Conservation (phyloP, 2,888 invertebrate genomes). For the Rhopalosiphum nymphaeae region DNA sequence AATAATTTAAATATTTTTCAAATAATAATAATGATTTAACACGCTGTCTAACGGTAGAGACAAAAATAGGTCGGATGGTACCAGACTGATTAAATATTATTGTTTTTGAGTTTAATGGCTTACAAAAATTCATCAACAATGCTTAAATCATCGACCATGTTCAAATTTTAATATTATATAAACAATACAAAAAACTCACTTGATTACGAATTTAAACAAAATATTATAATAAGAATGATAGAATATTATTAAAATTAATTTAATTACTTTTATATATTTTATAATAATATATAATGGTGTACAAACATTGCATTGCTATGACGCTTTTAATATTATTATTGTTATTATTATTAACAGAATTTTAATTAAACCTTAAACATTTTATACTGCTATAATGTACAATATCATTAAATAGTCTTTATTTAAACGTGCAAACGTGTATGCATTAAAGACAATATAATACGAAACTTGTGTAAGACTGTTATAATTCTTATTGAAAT, state of each 20-base stretch:
- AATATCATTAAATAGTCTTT: neutral
- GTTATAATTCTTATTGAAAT: neutral
- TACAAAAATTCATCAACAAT: neutral
- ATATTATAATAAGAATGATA: neutral
- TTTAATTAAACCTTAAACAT: neutral
- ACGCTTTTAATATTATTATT: neutral
- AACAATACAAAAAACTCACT: neutral
- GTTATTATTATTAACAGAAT: neutral
- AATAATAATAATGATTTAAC: neutral
- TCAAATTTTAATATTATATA: neutral
- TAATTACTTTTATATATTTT: too few relatives aligned
- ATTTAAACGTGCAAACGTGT: neutral
- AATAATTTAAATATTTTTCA: neutral
- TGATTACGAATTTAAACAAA: neutral
- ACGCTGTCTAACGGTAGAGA: neutral
- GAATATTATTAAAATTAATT: too few relatives aligned
- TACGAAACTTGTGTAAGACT: neutral
- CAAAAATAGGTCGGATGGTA: neutral
- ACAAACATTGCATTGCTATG: neutral
- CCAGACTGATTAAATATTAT: neutral
- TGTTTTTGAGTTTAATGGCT: neutral
- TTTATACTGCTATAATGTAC: neutral
- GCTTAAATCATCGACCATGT: neutral
- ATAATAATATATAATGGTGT: neutral
- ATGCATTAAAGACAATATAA: neutral